These are phyloP conservation scores for Heterocephalus glaber DNA, from an alignment of 2,113 vertebrate genomes.

Conservation along the genomic window DNA sequence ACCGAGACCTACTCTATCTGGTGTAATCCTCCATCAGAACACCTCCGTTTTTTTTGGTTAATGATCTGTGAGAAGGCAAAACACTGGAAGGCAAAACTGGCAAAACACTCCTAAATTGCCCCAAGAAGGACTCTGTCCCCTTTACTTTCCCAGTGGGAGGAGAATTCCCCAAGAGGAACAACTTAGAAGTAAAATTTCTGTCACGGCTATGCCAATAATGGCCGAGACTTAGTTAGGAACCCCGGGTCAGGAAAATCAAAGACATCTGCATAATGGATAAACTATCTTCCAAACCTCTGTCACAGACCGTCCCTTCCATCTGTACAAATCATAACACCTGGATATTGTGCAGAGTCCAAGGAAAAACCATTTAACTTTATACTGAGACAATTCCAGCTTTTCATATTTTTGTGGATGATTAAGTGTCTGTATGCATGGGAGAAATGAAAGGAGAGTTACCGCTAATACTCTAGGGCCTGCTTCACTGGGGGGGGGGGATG, in stretches of 20 bases:
- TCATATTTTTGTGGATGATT: background rate
- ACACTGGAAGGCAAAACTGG: background rate
- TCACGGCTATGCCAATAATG: background rate
- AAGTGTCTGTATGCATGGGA: background rate
- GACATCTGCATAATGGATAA: background rate
- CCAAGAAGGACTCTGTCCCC: background rate
- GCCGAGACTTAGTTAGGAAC: background rate
- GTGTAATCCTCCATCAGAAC: background rate
- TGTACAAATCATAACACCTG: background rate
- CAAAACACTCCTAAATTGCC: slow-evolving; percentile 32
- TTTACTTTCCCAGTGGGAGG: background rate
- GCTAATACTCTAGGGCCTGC: background rate
- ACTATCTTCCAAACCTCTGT: background rate
- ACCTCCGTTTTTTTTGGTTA: slow-evolving; percentile 33
- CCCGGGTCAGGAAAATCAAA: background rate
- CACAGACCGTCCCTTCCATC: background rate
- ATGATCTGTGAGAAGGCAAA: slow-evolving; percentile 55
- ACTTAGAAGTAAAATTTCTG: background rate
- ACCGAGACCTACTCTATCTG: background rate
- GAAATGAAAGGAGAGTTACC: background rate
- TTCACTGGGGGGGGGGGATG: background rate
- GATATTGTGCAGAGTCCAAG: background rate
- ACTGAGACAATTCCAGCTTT: background rate
- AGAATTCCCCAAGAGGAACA: background rate
- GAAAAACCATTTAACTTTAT: background rate